phyloP scores from a whole-genome alignment of 2,888 invertebrate genomes.

The Gastrophysa polygoni region DNA sequence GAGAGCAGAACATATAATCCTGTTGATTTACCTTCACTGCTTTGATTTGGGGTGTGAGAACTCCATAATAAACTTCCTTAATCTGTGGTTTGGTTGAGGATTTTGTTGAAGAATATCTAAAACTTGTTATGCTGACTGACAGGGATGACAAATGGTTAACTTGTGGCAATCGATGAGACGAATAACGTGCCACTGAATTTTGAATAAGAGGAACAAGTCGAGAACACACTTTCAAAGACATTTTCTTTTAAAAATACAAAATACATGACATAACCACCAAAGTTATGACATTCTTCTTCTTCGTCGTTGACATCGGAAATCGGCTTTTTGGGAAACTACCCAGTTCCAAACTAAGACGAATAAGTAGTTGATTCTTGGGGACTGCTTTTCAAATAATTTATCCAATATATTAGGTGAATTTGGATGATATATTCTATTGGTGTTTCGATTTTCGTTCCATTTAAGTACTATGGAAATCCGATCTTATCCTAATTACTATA shows the following conservation, averaged over 20 bases:
- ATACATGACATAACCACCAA: neutral
- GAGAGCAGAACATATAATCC: neutral
- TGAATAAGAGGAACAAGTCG: slow-evolving; percentile 20
- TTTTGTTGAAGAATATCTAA: slow-evolving; percentile 8
- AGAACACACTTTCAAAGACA: slow-evolving; percentile 39
- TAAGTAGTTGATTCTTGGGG: no score
- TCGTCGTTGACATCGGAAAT: no score
- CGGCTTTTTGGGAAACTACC: no score
- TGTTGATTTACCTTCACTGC: slow-evolving; percentile 66
- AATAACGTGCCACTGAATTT: neutral
- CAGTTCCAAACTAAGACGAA: no score
- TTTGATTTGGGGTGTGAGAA: slow-evolving; percentile 71
- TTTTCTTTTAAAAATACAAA: slow-evolving; percentile 13
- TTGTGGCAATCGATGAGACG: slow-evolving; percentile 2
- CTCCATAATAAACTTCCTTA: slow-evolving; percentile 68
- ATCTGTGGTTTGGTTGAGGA: slow-evolving; percentile 21
- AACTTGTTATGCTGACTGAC: neutral
- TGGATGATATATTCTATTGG: no score
- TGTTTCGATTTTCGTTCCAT: no score
- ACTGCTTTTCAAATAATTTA: no score
- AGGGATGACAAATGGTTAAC: no score
- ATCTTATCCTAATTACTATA: no score
- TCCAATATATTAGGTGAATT: no score
- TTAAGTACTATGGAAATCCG: no score
- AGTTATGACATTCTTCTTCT: neutral